Conservation (phyloP, 92 coral and sea anemone genomes). For the Isaurus tuberculatus region DNA sequence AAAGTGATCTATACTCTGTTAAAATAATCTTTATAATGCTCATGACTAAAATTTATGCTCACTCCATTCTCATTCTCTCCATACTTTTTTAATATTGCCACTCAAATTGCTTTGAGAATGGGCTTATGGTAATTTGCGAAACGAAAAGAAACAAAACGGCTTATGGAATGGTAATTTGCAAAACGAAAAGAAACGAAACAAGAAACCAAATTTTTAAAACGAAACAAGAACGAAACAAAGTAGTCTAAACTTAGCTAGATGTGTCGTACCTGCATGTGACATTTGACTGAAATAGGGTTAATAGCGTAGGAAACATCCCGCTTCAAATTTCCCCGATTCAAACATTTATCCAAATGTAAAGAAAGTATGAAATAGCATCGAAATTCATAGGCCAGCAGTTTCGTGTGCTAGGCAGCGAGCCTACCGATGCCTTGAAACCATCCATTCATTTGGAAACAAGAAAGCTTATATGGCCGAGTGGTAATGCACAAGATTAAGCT, state of each 20-base stretch:
- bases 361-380: slow-evolving; percentile 20
- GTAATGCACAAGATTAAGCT: neutral
- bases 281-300: slow-evolving; percentile 32
- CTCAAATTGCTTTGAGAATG: too few species aligned
- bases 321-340: too few species aligned
- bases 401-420: slow-evolving; percentile 23
- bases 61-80: too few species aligned
- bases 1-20: too few species aligned
- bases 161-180: too few species aligned
- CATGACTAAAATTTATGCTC: too few species aligned
- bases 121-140: too few species aligned
- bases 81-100: too few species aligned
- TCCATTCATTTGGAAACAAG: neutral
- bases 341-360: too few species aligned
- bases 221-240: slow-evolving; percentile 2
- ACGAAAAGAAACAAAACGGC: too few species aligned
- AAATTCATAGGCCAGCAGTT: slow-evolving; percentile 21
- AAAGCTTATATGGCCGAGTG: neutral
- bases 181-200: neutral
- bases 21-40: too few species aligned
- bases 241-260: slow-evolving; percentile 29
- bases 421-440: slow-evolving; percentile 15
- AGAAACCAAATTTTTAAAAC: neutral
- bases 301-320: slow-evolving; percentile 21
- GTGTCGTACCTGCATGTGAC: slow-evolving; percentile 29